A percentile compares a stretch with the other conserved stretches of the same genome.
Evolutionary conservation across 2,113 vertebrate species (phyloP).

Genomic region (Oxyruncus cristatus): DNA sequence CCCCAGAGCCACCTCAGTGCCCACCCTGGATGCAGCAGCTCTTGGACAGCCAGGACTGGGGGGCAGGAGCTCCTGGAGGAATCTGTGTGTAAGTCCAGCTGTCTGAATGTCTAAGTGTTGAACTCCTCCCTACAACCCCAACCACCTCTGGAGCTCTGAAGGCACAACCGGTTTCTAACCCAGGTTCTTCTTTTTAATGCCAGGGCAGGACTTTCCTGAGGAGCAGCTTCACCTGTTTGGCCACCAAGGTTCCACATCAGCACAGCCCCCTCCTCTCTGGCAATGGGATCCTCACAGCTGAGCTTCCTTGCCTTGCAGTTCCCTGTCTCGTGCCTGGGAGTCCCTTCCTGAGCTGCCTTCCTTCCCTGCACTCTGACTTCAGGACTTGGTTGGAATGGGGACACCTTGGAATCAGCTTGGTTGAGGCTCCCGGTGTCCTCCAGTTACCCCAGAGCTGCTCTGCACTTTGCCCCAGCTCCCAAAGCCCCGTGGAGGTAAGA

Average conservation of each 20-base stretch:
- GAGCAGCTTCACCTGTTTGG: neutral
- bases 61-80: neutral
- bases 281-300: accelerated
- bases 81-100: neutral
- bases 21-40: accelerated
- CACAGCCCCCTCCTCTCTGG: neutral
- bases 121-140: neutral
- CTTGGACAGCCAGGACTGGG: neutral
- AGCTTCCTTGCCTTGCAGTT: neutral
- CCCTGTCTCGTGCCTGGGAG: neutral
- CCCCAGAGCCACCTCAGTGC: accelerated
- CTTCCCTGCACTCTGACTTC: neutral
- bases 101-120: accelerated
- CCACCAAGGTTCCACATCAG: neutral
- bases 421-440: neutral
- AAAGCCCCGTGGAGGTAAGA: neutral
- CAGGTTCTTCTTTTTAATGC: neutral
- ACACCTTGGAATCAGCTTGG: neutral
- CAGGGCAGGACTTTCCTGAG: neutral
- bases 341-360: neutral
- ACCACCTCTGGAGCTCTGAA: neutral
- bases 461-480: neutral
- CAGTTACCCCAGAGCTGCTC: neutral
- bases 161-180: neutral
- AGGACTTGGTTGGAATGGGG: neutral